Conservation (phyloP, 2,888 invertebrate genomes). For the Pollenia griseotomentosa region DNA sequence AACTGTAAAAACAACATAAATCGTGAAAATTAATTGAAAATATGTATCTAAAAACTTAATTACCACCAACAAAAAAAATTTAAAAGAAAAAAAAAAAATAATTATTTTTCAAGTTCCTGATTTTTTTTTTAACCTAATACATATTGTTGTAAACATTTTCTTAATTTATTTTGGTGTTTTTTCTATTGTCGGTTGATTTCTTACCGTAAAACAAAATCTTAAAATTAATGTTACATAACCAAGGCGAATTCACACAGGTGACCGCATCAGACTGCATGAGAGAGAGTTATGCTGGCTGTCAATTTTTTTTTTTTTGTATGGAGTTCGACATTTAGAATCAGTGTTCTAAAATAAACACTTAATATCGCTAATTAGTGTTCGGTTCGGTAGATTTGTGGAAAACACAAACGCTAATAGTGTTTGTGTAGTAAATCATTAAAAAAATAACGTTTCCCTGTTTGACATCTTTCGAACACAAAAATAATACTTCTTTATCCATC, state of each 20-base stretch:
- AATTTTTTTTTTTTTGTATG: too few species aligned
- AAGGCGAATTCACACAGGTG: not conserved
- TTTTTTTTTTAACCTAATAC: constrained; percentile 1
- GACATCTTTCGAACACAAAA: too few species aligned
- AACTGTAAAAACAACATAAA: not conserved
- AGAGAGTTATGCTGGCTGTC: too few species aligned
- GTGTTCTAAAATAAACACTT: too few species aligned
- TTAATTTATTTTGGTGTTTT: constrained; percentile 19
- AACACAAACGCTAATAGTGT: too few species aligned
- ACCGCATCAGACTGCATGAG: too few species aligned
- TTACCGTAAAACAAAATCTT: not conserved
- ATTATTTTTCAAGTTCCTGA: constrained; percentile 46
- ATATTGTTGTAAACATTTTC: constrained; percentile 31
- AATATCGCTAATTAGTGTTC: too few species aligned
- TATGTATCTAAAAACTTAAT: constrained; percentile 9
- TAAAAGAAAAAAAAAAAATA: not conserved
- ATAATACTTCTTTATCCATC: too few species aligned
- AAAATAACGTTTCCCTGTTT: too few species aligned
- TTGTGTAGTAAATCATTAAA: too few species aligned
- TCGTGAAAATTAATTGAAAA: constrained; percentile 34
- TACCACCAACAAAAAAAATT: not conserved
- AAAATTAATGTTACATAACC: not conserved
- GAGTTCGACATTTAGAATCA: too few species aligned
- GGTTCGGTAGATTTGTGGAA: too few species aligned
- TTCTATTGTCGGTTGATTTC: not conserved